Evolutionary conservation across 2,888 invertebrate species (phyloP).

Genomic region (Melinaea menophilus): DNA sequence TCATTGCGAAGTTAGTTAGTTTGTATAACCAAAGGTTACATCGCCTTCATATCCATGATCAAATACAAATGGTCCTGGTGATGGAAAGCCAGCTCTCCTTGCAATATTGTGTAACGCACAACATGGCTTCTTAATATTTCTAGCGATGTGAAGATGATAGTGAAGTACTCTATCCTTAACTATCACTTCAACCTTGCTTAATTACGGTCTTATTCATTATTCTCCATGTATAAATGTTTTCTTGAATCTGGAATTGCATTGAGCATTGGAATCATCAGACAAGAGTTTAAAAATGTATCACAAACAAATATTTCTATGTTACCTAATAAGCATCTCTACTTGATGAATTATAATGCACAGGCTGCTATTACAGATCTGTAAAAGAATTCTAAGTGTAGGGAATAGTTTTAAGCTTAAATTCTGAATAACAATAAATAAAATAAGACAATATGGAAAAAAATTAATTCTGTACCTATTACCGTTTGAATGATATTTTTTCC

Average conservation of each 20-base stretch:
- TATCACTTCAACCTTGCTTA: constrained; percentile 34
- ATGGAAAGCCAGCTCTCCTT: constrained; percentile 24
- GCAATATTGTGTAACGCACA: constrained; percentile 36
- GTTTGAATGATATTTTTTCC: no score
- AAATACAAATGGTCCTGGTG: constrained; percentile 1
- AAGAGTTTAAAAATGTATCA: constrained; percentile 29
- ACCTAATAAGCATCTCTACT: constrained; percentile 20
- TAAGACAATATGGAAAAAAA: no score
- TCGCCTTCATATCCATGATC: no score
- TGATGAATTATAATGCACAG: constrained; percentile 21
- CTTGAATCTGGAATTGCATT: constrained; percentile 31
- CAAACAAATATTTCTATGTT: not conserved
- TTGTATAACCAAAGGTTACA: no score
- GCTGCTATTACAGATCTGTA: constrained; percentile 19
- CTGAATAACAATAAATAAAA: no score
- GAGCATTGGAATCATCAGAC: constrained; percentile 35
- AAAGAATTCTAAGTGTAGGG: no score
- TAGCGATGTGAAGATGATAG: constrained; percentile 30
- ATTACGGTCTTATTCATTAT: constrained; percentile 30
- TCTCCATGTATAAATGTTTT: constrained; percentile 31
- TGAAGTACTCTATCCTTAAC: constrained; percentile 32
- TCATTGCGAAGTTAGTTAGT: no score
- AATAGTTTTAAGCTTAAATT: no score
- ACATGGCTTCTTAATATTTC: constrained; percentile 33
- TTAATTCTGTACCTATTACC: no score